Evolutionary conservation across 1,140 invertebrate species (phyloP).

Genomic region (Pogonomyrmex californicus): DNA sequence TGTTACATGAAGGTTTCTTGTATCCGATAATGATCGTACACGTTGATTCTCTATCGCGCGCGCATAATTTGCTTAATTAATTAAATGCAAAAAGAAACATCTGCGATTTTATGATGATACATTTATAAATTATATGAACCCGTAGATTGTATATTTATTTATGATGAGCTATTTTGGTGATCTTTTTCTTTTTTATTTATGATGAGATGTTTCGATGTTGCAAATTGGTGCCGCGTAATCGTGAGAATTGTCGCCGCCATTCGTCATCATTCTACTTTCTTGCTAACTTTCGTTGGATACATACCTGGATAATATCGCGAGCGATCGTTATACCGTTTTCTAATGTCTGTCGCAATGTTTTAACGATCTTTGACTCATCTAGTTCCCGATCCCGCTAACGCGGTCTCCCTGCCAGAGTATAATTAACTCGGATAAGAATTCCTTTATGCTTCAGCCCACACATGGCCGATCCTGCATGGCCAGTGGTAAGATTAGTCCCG

Average conservation of each 20-base stretch:
- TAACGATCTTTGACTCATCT: slow-evolving; percentile 74
- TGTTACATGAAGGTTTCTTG: slow-evolving; percentile 10
- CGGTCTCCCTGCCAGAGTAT: slow-evolving; percentile 30
- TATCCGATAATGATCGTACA: not conserved
- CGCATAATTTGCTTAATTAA: slow-evolving; percentile 27
- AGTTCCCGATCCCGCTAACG: not conserved
- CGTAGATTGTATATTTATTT: not conserved
- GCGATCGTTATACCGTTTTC: slow-evolving; percentile 36
- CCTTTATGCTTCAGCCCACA: slow-evolving; percentile 21
- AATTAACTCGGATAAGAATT: slow-evolving; percentile 76
- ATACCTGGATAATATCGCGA: slow-evolving; percentile 12
- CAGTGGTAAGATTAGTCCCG: not conserved
- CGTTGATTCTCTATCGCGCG: not conserved
- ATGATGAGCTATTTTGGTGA: not conserved
- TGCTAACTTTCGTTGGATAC: not conserved
- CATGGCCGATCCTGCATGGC: no score
- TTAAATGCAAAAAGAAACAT: not conserved
- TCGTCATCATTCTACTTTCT: not conserved
- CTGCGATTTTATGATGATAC: not conserved
- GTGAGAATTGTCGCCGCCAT: not conserved
- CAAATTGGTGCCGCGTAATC: not conserved
- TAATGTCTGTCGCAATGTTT: slow-evolving; percentile 58
- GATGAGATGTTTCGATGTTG: not conserved
- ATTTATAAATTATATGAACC: slow-evolving; percentile 43
- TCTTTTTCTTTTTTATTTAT: not conserved